phyloP scores from a whole-genome alignment of 2,113 vertebrate genomes.

The Oenanthe melanoleuca region DNA sequence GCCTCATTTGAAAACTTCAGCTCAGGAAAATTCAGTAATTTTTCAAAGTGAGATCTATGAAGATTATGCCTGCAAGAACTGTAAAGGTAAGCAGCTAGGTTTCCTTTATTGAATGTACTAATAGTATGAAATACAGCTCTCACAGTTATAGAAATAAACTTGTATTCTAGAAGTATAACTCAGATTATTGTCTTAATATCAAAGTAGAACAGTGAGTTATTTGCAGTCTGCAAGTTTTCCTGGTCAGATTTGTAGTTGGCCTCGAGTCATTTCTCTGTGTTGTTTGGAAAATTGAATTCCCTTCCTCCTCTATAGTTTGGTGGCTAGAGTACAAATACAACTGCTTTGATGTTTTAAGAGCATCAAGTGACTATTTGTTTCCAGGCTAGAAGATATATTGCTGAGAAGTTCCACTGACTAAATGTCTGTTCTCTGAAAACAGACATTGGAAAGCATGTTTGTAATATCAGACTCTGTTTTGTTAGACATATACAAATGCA shows the following conservation, averaged over 20 bases:
- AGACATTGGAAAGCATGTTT: neutral
- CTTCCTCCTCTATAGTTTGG: neutral
- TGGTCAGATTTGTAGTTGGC: neutral
- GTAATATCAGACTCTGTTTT: constrained; percentile 13
- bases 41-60: neutral
- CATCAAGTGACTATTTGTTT: neutral
- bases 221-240: neutral
- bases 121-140: neutral
- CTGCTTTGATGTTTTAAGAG: neutral
- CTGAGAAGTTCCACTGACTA: neutral
- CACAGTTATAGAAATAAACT: neutral
- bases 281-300: neutral
- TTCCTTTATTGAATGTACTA: neutral
- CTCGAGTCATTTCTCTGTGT: neutral
- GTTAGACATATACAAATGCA: neutral
- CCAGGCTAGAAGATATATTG: neutral
- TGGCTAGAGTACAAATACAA: neutral
- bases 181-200: neutral
- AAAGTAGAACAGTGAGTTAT: neutral
- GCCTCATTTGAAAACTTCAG: neutral
- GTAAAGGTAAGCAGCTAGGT: neutral
- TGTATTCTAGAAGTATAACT: neutral
- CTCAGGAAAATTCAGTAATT: neutral
- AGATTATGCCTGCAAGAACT: neutral
- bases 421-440: neutral